Base-by-base conservation (phyloP, 2,797 vertebrate genomes). In the Sebastes aleutianus region DNA sequence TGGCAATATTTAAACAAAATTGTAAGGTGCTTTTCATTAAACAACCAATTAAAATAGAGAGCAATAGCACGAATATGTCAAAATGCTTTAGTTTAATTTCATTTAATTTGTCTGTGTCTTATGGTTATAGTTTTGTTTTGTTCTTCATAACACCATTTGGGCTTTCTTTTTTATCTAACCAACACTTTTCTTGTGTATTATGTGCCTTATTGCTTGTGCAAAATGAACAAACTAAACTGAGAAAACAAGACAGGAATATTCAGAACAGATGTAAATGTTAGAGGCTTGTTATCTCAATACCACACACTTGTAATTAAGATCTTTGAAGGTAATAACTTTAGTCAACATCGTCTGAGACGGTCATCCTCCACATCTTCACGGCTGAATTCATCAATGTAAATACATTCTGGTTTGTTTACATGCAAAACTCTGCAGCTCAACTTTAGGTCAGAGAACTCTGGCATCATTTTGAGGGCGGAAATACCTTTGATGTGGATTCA, bases 401-500 rank as follows among this genome's bases (percentile, higher is more conserved):
- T 58, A 54, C 12, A 59, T 74, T 18, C 14, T 7, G 24, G 79
- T 43, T 76, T 78, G 73, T 78, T 79, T 76, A 74, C 20, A 36
- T 12, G 8, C 20, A 64, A 71, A 65, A 69, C 2, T 63, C 24
- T 34, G 26, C 36, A 32, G 64, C 43, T 85, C 9, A 56, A 76
- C 67, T 71, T 84, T 12, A 76, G 63, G 73, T 88, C 67, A 61
- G 62, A 84, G 65, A 71, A 77, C 26, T 67, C 9, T 10, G 53
- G 69, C 62, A 56, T 82, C 68, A 34, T 70, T 72, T 76, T 76
- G 8, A 58, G 59, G 39, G 57, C 5, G 13, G 56, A 73, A 58
- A 3, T 34, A 58, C 50, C 73, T 90, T 88, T 89, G 78, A 89
- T 78, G 86, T 84, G n/a, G 36, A 70, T 75, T 76, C 72, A 71